phyloP scores from a whole-genome alignment of 2,888 invertebrate genomes.

The Chorisops tibialis region DNA sequence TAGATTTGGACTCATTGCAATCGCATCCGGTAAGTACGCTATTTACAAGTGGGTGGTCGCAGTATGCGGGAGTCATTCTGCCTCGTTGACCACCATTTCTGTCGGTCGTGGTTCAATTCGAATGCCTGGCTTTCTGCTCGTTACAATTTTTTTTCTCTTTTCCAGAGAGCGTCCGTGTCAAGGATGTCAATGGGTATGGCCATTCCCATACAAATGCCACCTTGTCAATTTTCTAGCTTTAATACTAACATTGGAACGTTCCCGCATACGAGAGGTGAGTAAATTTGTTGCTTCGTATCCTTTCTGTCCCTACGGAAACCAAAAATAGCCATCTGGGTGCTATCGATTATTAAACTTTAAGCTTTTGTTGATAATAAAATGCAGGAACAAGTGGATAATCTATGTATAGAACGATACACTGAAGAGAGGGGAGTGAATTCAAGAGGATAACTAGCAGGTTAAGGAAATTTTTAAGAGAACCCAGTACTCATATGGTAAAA shows the following conservation, averaged over 20 bases:
- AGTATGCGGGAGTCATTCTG: neutral
- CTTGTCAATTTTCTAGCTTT: conserved; percentile 46
- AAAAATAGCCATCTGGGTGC: no score
- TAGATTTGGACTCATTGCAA: conserved; percentile 52
- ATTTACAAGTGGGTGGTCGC: neutral
- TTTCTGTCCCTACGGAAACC: no score
- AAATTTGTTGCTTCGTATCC: conserved; percentile 3
- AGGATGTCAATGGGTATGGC: conserved; percentile 52
- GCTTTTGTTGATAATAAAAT: no score
- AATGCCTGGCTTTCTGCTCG: neutral
- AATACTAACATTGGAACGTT: conserved; percentile 39
- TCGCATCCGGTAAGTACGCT: conserved; percentile 45
- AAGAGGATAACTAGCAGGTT: no score
- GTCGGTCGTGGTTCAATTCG: neutral
- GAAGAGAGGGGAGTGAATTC: no score
- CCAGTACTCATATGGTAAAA: no score
- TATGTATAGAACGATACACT: no score
- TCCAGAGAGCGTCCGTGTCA: conserved; percentile 53
- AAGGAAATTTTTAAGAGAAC: no score
- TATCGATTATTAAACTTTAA: no score
- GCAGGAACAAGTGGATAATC: no score
- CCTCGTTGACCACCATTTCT: neutral
- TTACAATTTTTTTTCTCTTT: conserved; percentile 1
- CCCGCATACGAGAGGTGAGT: conserved; percentile 49
- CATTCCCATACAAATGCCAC: conserved; percentile 49